These are phyloP conservation scores for Acridotheres tristis DNA, from an alignment of 2,797 vertebrate species.

Conservation along the genomic window DNA sequence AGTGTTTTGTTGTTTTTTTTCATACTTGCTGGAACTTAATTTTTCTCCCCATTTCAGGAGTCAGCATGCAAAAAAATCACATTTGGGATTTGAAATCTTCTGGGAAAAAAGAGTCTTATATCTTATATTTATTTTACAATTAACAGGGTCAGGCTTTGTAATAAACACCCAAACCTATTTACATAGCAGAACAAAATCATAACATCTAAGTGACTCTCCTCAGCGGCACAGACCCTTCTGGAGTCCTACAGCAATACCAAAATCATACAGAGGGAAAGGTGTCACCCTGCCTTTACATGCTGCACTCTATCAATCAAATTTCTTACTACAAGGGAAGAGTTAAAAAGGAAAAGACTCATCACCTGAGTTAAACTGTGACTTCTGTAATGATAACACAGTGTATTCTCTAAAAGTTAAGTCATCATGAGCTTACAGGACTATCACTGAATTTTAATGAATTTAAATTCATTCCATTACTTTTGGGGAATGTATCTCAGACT, in stretches of 20 bases:
- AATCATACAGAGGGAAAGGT: neutral
- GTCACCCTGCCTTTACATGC: neutral
- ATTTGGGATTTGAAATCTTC: neutral
- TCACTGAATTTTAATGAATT: neutral
- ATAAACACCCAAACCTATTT: neutral
- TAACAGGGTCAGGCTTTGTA: neutral
- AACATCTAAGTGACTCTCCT: neutral
- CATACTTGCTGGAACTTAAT: neutral
- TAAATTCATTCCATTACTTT: neutral
- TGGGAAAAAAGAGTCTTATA: neutral
- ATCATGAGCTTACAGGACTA: neutral
- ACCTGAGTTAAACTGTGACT: neutral
- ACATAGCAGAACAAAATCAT: neutral
- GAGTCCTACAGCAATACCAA: neutral
- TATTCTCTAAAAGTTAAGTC: neutral
- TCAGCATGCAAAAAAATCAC: neutral
- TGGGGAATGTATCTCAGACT: neutral
- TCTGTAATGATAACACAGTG: neutral
- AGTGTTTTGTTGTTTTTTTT: neutral
- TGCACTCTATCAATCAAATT: neutral
- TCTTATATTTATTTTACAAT: neutral
- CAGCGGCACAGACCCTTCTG: neutral
- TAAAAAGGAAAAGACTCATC: neutral
- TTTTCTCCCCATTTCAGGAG: neutral
- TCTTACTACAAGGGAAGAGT: neutral